Conservation (phyloP, 2,888 invertebrate genomes). For the Scaptomyza polygonia region DNA sequence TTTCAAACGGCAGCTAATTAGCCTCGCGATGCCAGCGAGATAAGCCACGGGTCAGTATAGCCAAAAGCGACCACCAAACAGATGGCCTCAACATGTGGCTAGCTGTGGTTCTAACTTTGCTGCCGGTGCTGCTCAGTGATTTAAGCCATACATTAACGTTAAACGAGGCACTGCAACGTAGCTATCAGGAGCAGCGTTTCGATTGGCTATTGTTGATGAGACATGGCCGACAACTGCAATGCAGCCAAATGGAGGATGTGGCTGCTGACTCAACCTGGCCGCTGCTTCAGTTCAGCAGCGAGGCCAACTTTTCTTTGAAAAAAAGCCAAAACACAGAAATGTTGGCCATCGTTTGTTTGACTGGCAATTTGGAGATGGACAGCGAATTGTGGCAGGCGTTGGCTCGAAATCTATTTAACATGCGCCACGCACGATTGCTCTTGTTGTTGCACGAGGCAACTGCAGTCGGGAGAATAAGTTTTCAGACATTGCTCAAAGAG, state of each 20-base stretch:
- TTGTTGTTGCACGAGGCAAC: conserved; percentile 27
- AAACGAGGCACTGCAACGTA: conserved; percentile 19
- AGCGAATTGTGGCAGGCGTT: conserved; percentile 49
- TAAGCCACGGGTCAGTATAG: conserved; percentile 5
- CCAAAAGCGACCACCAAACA: conserved; percentile 3
- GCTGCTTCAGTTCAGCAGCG: conserved; percentile 30
- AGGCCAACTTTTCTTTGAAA: conserved; percentile 33
- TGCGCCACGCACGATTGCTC: conserved; percentile 54
- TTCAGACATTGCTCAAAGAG: neutral
- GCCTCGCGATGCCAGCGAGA: conserved; percentile 15
- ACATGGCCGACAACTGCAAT: conserved; percentile 35
- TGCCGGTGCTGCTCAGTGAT: conserved; percentile 15
- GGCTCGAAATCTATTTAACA: conserved; percentile 53
- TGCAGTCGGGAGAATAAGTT: neutral
- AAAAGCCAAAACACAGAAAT: conserved; percentile 45
- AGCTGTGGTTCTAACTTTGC: conserved; percentile 20
- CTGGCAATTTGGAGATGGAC: conserved; percentile 20
- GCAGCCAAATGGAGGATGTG: conserved; percentile 26
- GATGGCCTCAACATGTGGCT: conserved; percentile 35
- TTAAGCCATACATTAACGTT: conserved; percentile 14
- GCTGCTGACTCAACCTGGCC: conserved; percentile 25
- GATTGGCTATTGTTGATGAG: conserved; percentile 42
- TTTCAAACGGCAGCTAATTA: conserved; percentile 25
- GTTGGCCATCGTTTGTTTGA: conserved; percentile 50
- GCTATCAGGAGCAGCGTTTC: conserved; percentile 33